A percentile compares a stretch with the other conserved stretches of the same genome.
These are phyloP conservation scores for Cacoxenus indagator DNA, from an alignment of 2,888 invertebrate species.

Conservation along the genomic window DNA sequence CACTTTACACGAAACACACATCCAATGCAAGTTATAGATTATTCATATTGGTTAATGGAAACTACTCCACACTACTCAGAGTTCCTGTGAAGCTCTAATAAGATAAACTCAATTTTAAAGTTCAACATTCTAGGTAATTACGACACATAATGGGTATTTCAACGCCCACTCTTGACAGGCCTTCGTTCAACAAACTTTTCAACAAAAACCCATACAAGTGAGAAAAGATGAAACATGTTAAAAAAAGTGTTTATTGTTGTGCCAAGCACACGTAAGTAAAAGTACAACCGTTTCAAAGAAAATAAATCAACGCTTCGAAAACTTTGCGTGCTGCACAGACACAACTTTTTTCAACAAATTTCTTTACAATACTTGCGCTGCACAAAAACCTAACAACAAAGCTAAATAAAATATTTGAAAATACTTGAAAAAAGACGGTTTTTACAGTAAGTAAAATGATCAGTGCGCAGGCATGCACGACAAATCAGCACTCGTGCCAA, in stretches of 20 bases:
- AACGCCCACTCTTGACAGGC: no score
- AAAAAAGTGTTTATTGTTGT: background rate
- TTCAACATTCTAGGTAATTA: no score
- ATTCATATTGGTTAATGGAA: no score
- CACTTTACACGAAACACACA: no score
- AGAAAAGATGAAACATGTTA: background rate
- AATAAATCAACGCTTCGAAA: background rate
- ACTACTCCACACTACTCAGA: no score
- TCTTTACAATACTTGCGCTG: background rate
- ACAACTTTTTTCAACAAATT: constrained; percentile 2
- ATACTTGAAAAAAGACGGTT: background rate
- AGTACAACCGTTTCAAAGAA: background rate
- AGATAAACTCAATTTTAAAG: no score
- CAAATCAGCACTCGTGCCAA: background rate
- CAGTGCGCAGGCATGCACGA: background rate
- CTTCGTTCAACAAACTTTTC: no score
- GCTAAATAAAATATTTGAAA: background rate
- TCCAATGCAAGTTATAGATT: no score
- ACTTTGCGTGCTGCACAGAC: constrained; percentile 2
- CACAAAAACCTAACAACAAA: background rate
- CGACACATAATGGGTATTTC: no score
- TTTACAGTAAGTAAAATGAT: background rate
- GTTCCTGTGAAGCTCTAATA: no score
- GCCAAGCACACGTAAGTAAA: background rate
- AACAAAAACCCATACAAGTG: background rate